Percentiles rank a stretch among this genome's conserved stretches.
These are phyloP conservation scores for Danio albolineatus DNA, from an alignment of 2,797 vertebrate genomes.

Conservation along the genomic window DNA sequence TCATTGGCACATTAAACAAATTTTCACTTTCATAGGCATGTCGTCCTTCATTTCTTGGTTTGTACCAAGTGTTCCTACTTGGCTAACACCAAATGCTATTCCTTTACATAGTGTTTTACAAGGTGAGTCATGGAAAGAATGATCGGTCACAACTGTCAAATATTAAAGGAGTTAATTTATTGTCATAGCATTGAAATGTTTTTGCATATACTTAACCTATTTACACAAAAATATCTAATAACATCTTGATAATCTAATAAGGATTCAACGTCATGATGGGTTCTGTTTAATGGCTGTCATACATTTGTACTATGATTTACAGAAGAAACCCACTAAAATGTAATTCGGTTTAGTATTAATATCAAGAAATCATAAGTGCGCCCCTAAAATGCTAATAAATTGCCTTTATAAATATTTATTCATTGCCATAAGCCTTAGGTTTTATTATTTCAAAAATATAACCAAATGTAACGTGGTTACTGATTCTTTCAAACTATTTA, in stretches of 20 bases:
- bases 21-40: constrained; percentile 49
- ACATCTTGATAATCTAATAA: not conserved
- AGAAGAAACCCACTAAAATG: too few relatives aligned
- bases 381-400: too few relatives aligned
- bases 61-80: constrained; percentile 73
- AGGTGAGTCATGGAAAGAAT: constrained; percentile 69
- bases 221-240: not conserved
- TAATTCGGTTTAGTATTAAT: too few relatives aligned
- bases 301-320: too few relatives aligned
- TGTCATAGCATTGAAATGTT: not conserved
- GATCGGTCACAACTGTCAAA: not conserved
- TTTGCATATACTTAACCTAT: not conserved
- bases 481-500: too few relatives aligned
- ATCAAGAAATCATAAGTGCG: too few relatives aligned
- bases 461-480: too few relatives aligned
- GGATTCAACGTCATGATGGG: too few relatives aligned
- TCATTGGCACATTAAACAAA: not conserved
- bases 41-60: constrained; percentile 66
- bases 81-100: constrained; percentile 72
- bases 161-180: not conserved
- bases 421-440: too few relatives aligned
- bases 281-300: too few relatives aligned
- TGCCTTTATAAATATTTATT: too few relatives aligned
- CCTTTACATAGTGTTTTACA: constrained; percentile 78
- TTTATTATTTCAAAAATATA: too few relatives aligned